Evolutionary conservation across 2,113 vertebrate species (phyloP), one percentile per base, ranked within the genome.

Genomic region (Sciurus niger): DNA sequence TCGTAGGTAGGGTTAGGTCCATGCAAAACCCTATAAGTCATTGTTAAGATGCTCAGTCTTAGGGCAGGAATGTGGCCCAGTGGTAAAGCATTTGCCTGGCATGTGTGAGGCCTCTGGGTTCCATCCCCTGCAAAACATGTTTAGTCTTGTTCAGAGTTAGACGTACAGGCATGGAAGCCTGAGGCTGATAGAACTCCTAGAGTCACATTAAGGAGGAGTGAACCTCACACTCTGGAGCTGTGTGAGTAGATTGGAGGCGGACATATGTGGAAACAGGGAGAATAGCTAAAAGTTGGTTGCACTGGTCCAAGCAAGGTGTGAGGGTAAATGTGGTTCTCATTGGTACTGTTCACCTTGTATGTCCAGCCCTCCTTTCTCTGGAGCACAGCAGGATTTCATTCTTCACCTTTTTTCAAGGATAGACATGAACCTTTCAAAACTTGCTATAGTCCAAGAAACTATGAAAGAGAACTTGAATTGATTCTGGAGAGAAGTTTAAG

Each of bases 401-500:
- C n/a, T 40, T 92, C 34, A n/a, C 10, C 4, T 76, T 22, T 5
- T 84, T 83, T 79, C 68, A 40, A 90, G 20, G 51, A 14, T 53
- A 70, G 28, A 1, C 72, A 78, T 73, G 28, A 91, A 77, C 40
- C 89, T 93, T 92, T 90, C 12, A 90, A 48, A 37, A 63, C 18
- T 94, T 37, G 48, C 17, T 79, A 32, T 72, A 65, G 16, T 82
- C 25, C 90, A 0, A 25, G 22, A 93, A 67, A 83, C 20, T 70
- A 24, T 82, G 55, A 80, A 63, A 94, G 86, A 58, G 70, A 43
- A 78, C 18, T 72, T 80, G 11, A 80, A 58, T 91, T 67, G 53
- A 30, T 80, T 82, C n/a, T 85, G 17, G 60, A 80, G n/a, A 96
- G 32, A 76, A 92, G 30, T 88, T 70, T 72, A 95, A 65, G 55